Evolutionary conservation across 2,797 vertebrate species (phyloP).

Genomic region (Protonibea diacanthus): DNA sequence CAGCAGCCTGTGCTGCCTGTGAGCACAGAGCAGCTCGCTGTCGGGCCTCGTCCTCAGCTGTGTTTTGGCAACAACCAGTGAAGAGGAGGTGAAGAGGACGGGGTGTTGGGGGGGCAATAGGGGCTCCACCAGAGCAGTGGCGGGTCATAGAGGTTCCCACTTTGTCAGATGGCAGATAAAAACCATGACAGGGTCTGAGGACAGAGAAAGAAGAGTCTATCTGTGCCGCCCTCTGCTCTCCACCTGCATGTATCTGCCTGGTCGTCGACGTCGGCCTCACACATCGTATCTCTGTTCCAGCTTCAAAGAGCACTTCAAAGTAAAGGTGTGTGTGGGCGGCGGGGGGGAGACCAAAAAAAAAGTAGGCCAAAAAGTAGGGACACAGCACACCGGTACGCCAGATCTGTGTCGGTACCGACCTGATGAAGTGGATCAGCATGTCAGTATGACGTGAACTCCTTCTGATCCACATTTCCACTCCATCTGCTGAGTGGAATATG

Average conservation of each 20-base stretch:
- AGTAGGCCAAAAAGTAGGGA: neutral
- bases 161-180: slow-evolving; percentile 57
- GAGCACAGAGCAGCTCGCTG: neutral
- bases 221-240: neutral
- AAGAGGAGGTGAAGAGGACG: neutral
- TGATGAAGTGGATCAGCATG: neutral
- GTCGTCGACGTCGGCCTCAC: slow-evolving; percentile 22
- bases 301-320: slow-evolving; percentile 62
- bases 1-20: neutral
- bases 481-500: neutral
- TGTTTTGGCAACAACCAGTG: slow-evolving; percentile 56
- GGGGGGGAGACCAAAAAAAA: neutral
- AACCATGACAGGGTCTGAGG: slow-evolving; percentile 4
- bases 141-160: slow-evolving; percentile 51
- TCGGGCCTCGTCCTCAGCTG: slow-evolving; percentile 1
- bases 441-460: neutral
- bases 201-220: neutral
- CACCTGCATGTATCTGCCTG: slow-evolving; percentile 26
- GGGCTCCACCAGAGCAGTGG: slow-evolving; percentile 50
- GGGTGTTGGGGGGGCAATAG: slow-evolving; percentile 5
- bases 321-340: slow-evolving; percentile 27
- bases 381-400: neutral
- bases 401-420: neutral
- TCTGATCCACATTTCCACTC: neutral
- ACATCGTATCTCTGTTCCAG: slow-evolving; percentile 32